Percentiles rank a stretch among this genome's conserved stretches.
phyloP scores from a whole-genome alignment of 2,113 vertebrate genomes.

The Neofelis nebulosa region DNA sequence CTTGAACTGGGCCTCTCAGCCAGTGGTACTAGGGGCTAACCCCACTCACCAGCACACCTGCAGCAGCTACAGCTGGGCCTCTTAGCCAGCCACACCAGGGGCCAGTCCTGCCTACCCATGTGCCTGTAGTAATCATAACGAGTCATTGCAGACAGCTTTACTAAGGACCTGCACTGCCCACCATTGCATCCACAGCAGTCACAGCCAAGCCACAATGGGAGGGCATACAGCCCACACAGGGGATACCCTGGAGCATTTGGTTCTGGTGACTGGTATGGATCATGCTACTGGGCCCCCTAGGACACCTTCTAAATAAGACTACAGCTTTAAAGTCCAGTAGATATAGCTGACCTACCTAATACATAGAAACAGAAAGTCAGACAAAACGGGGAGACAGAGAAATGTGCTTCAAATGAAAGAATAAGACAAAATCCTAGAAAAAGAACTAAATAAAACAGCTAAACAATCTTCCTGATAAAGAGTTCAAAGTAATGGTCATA shows the following conservation, averaged over 20 bases:
- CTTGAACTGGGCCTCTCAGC: neutral
- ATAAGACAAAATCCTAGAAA: neutral
- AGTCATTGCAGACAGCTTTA: neutral
- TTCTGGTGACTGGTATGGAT: neutral
- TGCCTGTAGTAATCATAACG: neutral
- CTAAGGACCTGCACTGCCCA: neutral
- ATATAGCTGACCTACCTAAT: neutral
- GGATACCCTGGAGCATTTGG: neutral
- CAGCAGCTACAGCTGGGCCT: neutral
- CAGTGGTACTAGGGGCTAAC: neutral
- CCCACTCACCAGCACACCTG: neutral
- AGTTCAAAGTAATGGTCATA: neutral
- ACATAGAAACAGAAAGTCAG: neutral
- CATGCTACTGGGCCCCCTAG: neutral
- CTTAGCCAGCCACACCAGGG: neutral
- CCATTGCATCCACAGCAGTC: neutral
- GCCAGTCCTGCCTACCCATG: neutral
- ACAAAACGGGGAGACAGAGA: neutral
- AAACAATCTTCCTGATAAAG: neutral
- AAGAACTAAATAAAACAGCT: neutral
- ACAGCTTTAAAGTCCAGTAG: neutral
- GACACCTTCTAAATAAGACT: neutral
- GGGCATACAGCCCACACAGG: neutral
- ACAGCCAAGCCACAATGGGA: neutral
- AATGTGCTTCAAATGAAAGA: neutral